phyloP scores from a whole-genome alignment of 2,888 invertebrate species.

The Branchinecta sandiegonensis region DNA sequence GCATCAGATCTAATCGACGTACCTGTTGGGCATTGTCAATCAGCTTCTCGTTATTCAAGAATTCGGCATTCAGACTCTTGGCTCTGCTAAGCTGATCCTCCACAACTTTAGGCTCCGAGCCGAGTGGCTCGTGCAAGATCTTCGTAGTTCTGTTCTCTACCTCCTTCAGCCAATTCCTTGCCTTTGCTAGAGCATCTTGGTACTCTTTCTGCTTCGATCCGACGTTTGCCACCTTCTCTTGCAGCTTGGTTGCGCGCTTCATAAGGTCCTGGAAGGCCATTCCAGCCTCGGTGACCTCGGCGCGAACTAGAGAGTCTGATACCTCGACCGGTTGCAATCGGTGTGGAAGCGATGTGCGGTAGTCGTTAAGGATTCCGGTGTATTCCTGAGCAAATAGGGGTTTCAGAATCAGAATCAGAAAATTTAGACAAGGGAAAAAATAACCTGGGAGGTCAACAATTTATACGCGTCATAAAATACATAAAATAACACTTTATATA shows the following conservation, averaged over 20 bases:
- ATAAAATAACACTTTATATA: too few relatives aligned
- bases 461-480: too few relatives aligned
- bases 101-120: constrained; percentile 69
- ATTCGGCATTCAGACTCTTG: constrained; percentile 69
- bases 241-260: constrained; percentile 62
- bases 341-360: constrained; percentile 66
- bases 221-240: constrained; percentile 66
- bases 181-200: constrained; percentile 66
- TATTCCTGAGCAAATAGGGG: constrained; percentile 47
- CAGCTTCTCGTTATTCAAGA: constrained; percentile 67
- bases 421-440: too few relatives aligned
- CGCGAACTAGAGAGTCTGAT: constrained; percentile 58
- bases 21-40: constrained; percentile 66
- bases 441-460: too few relatives aligned
- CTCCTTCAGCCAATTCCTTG: constrained; percentile 59
- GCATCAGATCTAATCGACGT: constrained; percentile 28
- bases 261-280: constrained; percentile 59
- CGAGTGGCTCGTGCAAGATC: constrained; percentile 63
- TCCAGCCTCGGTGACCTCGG: constrained; percentile 59
- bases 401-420: too few relatives aligned
- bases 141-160: constrained; percentile 61
- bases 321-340: constrained; percentile 63
- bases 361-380: constrained; percentile 64
- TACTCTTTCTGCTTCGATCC: constrained; percentile 60
- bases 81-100: constrained; percentile 72